Evolutionary conservation across 2,797 vertebrate species (phyloP).

Genomic region (Chaenodraco wilsoni): DNA sequence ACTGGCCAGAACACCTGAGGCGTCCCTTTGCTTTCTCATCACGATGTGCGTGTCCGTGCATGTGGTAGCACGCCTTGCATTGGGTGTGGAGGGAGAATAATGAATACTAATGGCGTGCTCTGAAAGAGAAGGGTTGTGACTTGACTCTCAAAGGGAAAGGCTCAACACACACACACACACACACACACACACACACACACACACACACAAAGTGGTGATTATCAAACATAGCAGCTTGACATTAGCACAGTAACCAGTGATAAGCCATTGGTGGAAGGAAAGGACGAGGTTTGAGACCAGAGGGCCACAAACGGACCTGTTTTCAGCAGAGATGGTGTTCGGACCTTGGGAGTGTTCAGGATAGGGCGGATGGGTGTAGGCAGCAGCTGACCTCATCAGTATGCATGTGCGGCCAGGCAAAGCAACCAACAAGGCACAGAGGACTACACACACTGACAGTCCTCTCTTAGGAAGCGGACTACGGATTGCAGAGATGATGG

Average conservation of each 20-base stretch:
- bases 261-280: constrained; percentile 35
- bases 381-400: constrained; percentile 66
- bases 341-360: constrained; percentile 7
- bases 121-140: constrained; percentile 77
- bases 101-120: constrained; percentile 78
- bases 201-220: constrained; percentile 62
- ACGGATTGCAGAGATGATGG: neutral
- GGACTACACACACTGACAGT: constrained; percentile 52
- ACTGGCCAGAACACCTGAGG: constrained; percentile 77
- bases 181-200: no score
- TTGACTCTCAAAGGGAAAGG: constrained; percentile 72
- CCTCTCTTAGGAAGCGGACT: constrained; percentile 34
- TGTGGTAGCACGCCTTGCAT: constrained; percentile 61
- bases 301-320: constrained; percentile 32
- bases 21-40: constrained; percentile 65
- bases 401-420: constrained; percentile 53
- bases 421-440: constrained; percentile 55
- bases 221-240: constrained; percentile 67
- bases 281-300: constrained; percentile 36
- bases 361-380: constrained; percentile 32
- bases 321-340: constrained; percentile 20
- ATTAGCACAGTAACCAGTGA: constrained; percentile 56
- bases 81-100: constrained; percentile 66
- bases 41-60: constrained; percentile 60
- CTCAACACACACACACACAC: constrained; percentile 43